Conservation (phyloP, 2,888 invertebrate genomes). For the Lithophane socia region DNA sequence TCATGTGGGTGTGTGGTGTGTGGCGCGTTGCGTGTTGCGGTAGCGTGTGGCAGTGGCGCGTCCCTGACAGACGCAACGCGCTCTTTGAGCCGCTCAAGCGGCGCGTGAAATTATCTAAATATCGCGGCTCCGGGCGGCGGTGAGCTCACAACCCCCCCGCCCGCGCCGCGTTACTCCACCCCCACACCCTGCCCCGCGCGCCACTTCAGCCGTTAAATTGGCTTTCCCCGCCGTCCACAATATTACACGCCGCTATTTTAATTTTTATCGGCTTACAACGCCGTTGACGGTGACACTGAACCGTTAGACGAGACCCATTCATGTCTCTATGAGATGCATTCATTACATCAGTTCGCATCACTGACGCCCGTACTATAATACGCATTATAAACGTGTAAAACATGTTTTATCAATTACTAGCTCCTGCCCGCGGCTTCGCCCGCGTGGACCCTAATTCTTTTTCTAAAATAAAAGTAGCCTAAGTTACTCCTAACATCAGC, state of each 20-base stretch:
- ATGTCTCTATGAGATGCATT: not conserved
- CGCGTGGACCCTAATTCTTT: too few relatives aligned
- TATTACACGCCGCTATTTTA: conserved; percentile 38
- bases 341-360: not conserved
- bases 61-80: conserved; percentile 26
- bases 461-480: too few relatives aligned
- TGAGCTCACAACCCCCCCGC: not conserved
- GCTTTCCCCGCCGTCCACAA: conserved; percentile 42
- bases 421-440: too few relatives aligned
- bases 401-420: too few relatives aligned
- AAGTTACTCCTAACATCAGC: too few relatives aligned
- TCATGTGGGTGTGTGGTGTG: not conserved
- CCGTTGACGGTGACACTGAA: not conserved
- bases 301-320: conserved; percentile 6
- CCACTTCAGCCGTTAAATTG: conserved; percentile 50
- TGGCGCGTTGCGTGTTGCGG: not conserved
- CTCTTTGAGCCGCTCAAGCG: conserved; percentile 57
- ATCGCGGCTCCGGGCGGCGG: conserved; percentile 35
- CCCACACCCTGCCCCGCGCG: not conserved
- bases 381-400: too few relatives aligned
- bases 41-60: not conserved
- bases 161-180: not conserved
- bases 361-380: too few relatives aligned
- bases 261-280: conserved; percentile 29
- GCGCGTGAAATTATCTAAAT: conserved; percentile 58